Evolutionary conservation across 53 echinoderm and acorn worm genomes (phyloP).

Genomic region (Holothuria leucospilota): DNA sequence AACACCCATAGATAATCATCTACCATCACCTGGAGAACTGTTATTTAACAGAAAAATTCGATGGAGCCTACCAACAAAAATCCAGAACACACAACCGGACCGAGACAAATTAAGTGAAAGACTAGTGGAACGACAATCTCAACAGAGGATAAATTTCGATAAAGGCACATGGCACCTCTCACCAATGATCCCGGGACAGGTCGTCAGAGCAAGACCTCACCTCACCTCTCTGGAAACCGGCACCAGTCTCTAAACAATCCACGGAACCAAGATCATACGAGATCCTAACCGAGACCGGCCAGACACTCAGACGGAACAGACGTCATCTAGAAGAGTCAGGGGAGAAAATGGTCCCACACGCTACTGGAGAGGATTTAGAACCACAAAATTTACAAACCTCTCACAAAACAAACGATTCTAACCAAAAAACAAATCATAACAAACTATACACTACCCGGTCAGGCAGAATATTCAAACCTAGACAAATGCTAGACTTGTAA

Average conservation of each 20-base stretch:
- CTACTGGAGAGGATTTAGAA: neutral
- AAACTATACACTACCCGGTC: neutral
- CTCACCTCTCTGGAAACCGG: constrained; percentile 47
- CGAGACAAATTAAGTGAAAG: constrained; percentile 47
- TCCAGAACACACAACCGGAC: neutral
- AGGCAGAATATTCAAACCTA: neutral
- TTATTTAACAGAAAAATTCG: constrained; percentile 53
- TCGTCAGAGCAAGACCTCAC: constrained; percentile 48
- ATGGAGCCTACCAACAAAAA: constrained; percentile 58
- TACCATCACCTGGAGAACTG: constrained; percentile 56
- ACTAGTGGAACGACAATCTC: constrained; percentile 36
- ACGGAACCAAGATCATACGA: constrained; percentile 24
- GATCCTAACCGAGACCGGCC: constrained; percentile 6
- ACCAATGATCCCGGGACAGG: constrained; percentile 42
- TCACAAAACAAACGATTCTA: neutral
- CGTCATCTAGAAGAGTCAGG: constrained; percentile 31
- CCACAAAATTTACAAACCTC: neutral
- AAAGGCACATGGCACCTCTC: constrained; percentile 41
- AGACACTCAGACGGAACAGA: constrained; percentile 57
- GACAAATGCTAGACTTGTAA: neutral
- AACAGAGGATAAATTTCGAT: constrained; percentile 64
- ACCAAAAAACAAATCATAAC: neutral
- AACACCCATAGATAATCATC: constrained; percentile 57
- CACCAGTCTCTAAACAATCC: constrained; percentile 5
- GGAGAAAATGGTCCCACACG: neutral